These are phyloP conservation scores for Seira ritae DNA, from an alignment of 2,888 invertebrate genomes.

Conservation along the genomic window DNA sequence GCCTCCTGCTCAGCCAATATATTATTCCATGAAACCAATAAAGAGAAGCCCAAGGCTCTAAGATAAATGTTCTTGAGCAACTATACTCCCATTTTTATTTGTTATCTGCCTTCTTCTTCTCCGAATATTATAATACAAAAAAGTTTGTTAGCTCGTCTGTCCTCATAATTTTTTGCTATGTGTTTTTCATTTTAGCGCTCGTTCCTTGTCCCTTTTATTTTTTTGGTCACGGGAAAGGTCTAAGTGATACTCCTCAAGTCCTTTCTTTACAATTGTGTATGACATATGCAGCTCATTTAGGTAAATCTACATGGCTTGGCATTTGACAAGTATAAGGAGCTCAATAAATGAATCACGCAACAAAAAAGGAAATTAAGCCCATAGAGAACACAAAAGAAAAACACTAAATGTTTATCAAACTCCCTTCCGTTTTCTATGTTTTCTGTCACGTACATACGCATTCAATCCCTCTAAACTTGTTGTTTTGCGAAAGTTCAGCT, in stretches of 20 bases:
- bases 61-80: conserved; percentile 7
- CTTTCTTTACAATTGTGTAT: background rate
- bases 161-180: conserved; percentile 17
- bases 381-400: conserved; percentile 12
- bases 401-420: conserved; percentile 15
- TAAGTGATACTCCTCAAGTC: too few relatives aligned
- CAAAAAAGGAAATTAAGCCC: conserved; percentile 14
- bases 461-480: background rate
- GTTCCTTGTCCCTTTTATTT: too few relatives aligned
- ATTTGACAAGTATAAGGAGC: conserved; percentile 3
- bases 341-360: conserved; percentile 5
- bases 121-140: background rate
- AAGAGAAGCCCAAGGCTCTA: background rate
- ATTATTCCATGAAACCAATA: conserved; percentile 21
- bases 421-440: background rate
- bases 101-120: conserved; percentile 1
- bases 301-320: background rate
- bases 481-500: conserved; percentile 3
- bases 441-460: background rate
- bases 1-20: conserved; percentile 3
- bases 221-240: too few relatives aligned
- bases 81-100: background rate
- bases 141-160: background rate
- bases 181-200: too few relatives aligned
- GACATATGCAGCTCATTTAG: conserved; percentile 13